These are phyloP conservation scores for Ptychadena robeensis DNA, from an alignment of 2,797 vertebrate species.

Conservation along the genomic window DNA sequence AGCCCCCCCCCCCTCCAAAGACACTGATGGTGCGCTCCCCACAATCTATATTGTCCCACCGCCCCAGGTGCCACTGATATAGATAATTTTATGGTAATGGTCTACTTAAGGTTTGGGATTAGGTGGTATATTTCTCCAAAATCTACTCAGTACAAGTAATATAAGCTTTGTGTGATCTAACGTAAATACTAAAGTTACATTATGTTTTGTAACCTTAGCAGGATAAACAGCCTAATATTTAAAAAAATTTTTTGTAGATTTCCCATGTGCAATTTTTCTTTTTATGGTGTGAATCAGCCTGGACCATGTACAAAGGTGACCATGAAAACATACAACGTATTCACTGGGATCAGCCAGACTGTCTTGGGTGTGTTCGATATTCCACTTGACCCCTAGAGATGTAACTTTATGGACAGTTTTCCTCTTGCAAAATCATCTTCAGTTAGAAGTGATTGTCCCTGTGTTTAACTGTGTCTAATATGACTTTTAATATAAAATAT, in stretches of 20 bases:
- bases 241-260: neutral
- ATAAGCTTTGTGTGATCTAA: too few relatives aligned
- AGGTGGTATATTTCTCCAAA: too few relatives aligned
- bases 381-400: neutral
- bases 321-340: neutral
- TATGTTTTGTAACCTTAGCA: too few relatives aligned
- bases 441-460: neutral
- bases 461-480: neutral
- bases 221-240: neutral
- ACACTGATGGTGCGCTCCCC: too few relatives aligned
- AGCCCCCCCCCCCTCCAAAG: too few relatives aligned
- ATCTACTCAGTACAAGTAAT: too few relatives aligned
- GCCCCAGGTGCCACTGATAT: too few relatives aligned
- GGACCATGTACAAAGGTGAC: neutral
- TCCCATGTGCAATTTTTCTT: neutral
- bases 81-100: too few relatives aligned
- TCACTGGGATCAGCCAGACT: neutral
- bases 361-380: neutral
- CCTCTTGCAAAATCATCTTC: too few relatives aligned
- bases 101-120: too few relatives aligned
- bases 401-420: neutral
- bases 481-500: neutral
- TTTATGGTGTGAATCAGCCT: neutral
- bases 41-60: too few relatives aligned
- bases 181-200: too few relatives aligned